phyloP scores from a whole-genome alignment of 2,888 invertebrate species.

The Chirona hameri region DNA sequence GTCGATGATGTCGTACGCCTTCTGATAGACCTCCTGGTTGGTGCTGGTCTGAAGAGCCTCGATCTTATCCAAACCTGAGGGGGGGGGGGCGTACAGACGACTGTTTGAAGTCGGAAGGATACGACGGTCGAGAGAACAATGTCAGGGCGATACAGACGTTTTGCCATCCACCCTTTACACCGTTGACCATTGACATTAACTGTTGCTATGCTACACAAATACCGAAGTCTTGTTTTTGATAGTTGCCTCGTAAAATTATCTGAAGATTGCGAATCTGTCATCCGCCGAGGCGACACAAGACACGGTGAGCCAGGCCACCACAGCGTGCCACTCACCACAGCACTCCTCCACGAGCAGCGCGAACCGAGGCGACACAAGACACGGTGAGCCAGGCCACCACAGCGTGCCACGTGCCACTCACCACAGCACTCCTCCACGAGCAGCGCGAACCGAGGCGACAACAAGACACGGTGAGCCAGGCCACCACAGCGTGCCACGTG shows the following conservation, averaged over 20 bases:
- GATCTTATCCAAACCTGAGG: constrained; percentile 86
- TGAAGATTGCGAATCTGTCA: no score
- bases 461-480: neutral
- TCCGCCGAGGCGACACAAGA: no score
- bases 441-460: no score
- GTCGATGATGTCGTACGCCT: constrained; percentile 95
- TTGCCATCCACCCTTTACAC: neutral
- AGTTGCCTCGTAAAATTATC: no score
- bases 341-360: neutral
- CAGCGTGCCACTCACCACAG: neutral
- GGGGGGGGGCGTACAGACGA: neutral
- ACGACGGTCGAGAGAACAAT: neutral
- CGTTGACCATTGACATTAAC: neutral
- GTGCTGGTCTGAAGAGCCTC: constrained; percentile 96
- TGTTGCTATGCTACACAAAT: neutral
- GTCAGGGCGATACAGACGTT: neutral
- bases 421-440: neutral
- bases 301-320: no score
- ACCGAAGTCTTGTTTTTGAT: neutral
- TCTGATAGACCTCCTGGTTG: constrained; percentile 94
- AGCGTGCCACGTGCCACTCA: neutral
- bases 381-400: neutral
- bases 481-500: no score
- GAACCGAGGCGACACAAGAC: no score
- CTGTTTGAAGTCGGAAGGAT: neutral